phyloP scores from a whole-genome alignment of 2,113 vertebrate species.

The Paramisgurnus dabryanus region DNA sequence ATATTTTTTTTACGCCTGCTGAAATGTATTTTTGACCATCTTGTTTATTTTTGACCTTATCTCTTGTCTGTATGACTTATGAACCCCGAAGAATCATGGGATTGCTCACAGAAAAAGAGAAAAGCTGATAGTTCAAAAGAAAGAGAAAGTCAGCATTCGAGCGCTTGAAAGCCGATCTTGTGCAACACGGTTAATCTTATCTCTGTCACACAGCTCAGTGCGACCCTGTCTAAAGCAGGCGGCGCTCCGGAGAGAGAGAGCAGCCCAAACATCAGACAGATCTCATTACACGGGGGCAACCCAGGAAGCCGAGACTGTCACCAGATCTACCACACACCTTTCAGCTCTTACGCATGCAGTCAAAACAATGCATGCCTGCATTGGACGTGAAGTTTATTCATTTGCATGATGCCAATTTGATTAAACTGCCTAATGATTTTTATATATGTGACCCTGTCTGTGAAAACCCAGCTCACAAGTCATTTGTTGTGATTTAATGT shows the following conservation, averaged over 20 bases:
- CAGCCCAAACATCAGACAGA: constrained; percentile 71
- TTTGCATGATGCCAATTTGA: background rate
- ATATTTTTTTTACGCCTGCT: no score
- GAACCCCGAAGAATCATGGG: background rate
- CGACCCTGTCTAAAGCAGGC: constrained; percentile 68
- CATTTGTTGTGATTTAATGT: no score
- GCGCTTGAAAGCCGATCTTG: constrained; percentile 44
- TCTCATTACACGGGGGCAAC: constrained; percentile 65
- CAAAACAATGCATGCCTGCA: constrained; percentile 37
- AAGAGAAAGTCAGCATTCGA: constrained; percentile 20
- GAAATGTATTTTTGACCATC: no score
- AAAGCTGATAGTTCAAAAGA: background rate
- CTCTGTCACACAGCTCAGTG: constrained; percentile 66
- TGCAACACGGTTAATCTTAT: constrained; percentile 66
- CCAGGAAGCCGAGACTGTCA: constrained; percentile 47
- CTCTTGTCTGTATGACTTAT: no score
- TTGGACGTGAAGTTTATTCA: background rate
- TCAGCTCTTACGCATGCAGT: constrained; percentile 21
- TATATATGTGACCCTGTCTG: background rate
- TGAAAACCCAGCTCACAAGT: no score
- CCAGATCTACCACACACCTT: constrained; percentile 41
- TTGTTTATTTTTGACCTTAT: no score
- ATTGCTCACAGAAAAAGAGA: constrained; percentile 5
- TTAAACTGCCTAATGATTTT: constrained; percentile 21
- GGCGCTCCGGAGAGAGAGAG: constrained; percentile 58